Evolutionary conservation across 1,140 invertebrate genomes (phyloP).

Genomic region (Cydia pomonella): DNA sequence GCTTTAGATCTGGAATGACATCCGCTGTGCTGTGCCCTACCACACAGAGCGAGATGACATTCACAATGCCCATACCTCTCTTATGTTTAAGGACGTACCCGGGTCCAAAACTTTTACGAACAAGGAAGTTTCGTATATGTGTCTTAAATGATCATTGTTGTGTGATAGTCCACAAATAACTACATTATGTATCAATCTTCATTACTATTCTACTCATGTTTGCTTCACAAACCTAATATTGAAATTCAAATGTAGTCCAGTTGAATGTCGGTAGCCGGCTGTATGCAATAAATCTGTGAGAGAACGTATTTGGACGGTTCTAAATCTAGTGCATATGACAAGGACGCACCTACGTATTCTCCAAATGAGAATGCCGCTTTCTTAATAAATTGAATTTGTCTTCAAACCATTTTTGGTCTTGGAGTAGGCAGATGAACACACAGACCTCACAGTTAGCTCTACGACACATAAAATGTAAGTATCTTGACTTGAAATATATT

Average conservation of each 20-base stretch:
- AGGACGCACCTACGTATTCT: conserved; percentile 39
- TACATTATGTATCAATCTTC: too few species aligned
- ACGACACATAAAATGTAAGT: background rate
- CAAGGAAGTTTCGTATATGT: too few species aligned
- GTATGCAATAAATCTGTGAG: conserved; percentile 19
- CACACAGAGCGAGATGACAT: too few species aligned
- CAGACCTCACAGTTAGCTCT: background rate
- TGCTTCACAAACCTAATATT: conserved; percentile 2
- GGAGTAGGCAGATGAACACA: background rate
- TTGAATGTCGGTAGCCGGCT: background rate
- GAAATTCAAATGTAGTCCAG: background rate
- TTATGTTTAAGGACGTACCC: too few species aligned
- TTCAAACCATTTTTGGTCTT: background rate
- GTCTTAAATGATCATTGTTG: too few species aligned
- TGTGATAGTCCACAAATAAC: too few species aligned
- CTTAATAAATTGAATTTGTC: background rate
- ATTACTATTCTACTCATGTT: background rate
- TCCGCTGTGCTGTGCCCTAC: too few species aligned
- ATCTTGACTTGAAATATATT: background rate
- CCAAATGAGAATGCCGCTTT: conserved; percentile 33
- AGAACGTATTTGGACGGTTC: background rate
- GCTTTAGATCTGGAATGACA: too few species aligned
- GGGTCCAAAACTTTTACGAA: too few species aligned
- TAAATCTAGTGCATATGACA: conserved; percentile 3
- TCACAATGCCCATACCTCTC: too few species aligned